Percentiles rank a stretch among this genome's conserved stretches.
Conservation (phyloP, 2,888 invertebrate species). For the Leptinotarsa haldemani region DNA sequence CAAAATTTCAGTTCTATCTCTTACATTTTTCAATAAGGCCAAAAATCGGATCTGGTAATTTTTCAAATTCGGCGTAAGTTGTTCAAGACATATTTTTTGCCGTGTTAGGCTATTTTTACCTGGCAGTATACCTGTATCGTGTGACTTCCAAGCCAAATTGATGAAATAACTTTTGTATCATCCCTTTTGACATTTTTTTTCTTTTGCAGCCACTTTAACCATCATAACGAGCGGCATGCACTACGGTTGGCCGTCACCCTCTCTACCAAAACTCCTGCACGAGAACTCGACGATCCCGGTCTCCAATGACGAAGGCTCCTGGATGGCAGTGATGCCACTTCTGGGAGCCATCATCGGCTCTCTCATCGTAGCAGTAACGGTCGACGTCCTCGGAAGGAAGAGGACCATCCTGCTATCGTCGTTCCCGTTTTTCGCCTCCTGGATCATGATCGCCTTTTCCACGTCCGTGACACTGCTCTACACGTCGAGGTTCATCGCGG, state of each 20-base stretch:
- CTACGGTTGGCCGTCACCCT: slow-evolving; percentile 75
- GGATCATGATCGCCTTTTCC: slow-evolving; percentile 73
- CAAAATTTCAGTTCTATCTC: too few species aligned
- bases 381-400: slow-evolving; percentile 76
- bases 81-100: too few species aligned
- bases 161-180: background rate
- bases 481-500: slow-evolving; percentile 69
- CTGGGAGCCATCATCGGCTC: slow-evolving; percentile 75
- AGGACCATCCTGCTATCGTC: slow-evolving; percentile 71
- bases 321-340: slow-evolving; percentile 76
- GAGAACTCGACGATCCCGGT: slow-evolving; percentile 57
- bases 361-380: slow-evolving; percentile 72
- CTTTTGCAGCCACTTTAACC: slow-evolving; percentile 60
- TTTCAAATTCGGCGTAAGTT: too few species aligned
- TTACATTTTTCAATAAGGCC: too few species aligned
- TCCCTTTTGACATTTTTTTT: background rate
- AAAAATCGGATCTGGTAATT: too few species aligned
- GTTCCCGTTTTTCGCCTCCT: slow-evolving; percentile 71
- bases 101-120: too few species aligned
- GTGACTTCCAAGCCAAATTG: too few species aligned
- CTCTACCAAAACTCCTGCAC: slow-evolving; percentile 67
- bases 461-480: slow-evolving; percentile 70
- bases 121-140: too few species aligned
- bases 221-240: slow-evolving; percentile 63
- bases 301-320: slow-evolving; percentile 69